Base-by-base conservation (phyloP, 1,140 invertebrate species). In the Pseudomyrmex gracilis region DNA sequence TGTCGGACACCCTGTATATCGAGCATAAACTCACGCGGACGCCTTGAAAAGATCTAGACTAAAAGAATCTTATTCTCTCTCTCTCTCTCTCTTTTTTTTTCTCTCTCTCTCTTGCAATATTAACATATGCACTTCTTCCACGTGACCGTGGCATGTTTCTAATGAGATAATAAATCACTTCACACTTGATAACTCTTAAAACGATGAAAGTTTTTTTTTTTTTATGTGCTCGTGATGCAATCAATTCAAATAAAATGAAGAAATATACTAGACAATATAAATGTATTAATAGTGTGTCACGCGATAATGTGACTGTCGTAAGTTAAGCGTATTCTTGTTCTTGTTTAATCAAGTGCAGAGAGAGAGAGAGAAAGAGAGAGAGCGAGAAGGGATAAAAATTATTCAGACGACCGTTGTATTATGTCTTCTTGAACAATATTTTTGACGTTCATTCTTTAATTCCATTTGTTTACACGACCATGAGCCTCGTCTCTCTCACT, bases 61-160 rank as follows among this genome's bases (percentile, higher is more conserved):
- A 34, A 5, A 34, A 34, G 0, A 7, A 34, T 34, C 34, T 34
- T 34, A 34, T 34, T 34, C 34, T 34, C 34, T 34, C 34, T 34
- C 34, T 34, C 7, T 34, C 3, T 34, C 34, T 53, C 10, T 64
- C 12, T 12, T n/a, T 53, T 53, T n/a, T n/a, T n/a, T n/a, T 34
- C 7, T 34, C 3, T 34, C 34, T 53, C 10, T 64, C 12, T 12
- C 24, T 53, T 53, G 22, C 1, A 43, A 61, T 7, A 64, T 55
- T 66, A 53, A 43, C 17, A 43, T 43, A 34, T 24, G 9, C n/a
- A 58, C n/a, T 63, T 67, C 22, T 43, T 53, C 53, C 61, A 77
- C 34, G 73, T 2, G 3, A 7, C 17, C 12, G 2, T 1, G 9
- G 13, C 73, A 53, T 76, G 73, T 66, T 66, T 77, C 2, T 15